Evolutionary conservation across 30 jellyfish, hydroid and myxozoan genomes (phyloP), one percentile per base, ranked within the genome.

Genomic region (Morbakka virulenta): DNA sequence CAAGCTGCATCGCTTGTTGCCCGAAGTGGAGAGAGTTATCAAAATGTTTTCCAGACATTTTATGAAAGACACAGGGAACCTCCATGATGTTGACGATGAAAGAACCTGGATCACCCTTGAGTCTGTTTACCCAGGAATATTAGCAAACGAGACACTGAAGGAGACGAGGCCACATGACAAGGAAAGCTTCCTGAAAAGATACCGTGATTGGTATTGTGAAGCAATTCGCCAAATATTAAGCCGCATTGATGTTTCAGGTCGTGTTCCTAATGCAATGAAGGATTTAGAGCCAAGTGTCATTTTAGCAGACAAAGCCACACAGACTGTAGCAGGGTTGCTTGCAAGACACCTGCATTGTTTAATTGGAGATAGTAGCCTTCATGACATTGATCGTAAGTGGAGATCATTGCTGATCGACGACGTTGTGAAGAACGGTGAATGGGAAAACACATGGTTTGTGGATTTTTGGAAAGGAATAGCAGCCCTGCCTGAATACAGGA

Each of bases 1-100:
- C 61, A 61, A 76, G 80, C 87, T 76, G 4, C 87, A 50, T 53
- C 78, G 78, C 53, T 78, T 76, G 50, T 73, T 73, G 61, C 79
- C 85, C 3, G 79, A 73, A 57, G 30, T 73, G 47, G 77, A 73
- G 85, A 57, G 76, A 48, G 85, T 73, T 4, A 74, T 73, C 61
- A n/a, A 61, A 47, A 64, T 64, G 76, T 64, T 64, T 11, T 57
- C 11, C 63, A 11, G 11, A 64, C n/a, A 64, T 64, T 64, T 64
- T 26, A 28, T 64, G 76, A 21, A 28, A 3, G 3, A 22, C 3
- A 21, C 13, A n/a, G n/a, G n/a, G n/a, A n/a, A n/a, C n/a, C n/a
- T n/a, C n/a, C n/a, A n/a, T n/a, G n/a, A n/a, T n/a, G 52, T 64
- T 4, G 57, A 64, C 6, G 57, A 64, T 57, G 63, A 20, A 27